Percentiles rank a stretch among this genome's conserved stretches.
These are phyloP conservation scores for Patella ulyssiponensis DNA, from an alignment of 2,888 invertebrate species.

Conservation along the genomic window DNA sequence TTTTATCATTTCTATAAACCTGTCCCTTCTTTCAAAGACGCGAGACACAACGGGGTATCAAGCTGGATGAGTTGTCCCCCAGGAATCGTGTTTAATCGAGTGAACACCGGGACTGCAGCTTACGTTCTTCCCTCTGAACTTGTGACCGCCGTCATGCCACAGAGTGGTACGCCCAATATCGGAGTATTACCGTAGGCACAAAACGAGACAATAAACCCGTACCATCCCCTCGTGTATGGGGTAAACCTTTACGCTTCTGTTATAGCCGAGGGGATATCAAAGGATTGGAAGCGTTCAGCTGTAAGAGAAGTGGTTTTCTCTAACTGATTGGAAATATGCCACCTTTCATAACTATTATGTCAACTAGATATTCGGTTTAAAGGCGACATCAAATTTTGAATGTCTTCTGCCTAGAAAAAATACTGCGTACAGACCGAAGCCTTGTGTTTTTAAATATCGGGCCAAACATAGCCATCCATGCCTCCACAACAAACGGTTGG, in stretches of 20 bases:
- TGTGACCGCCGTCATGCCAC: neutral
- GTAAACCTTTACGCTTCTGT: neutral
- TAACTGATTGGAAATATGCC: slow-evolving; percentile 2
- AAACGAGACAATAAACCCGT: neutral
- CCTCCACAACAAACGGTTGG: too few relatives aligned
- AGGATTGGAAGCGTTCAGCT: neutral
- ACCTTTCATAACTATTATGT: too few relatives aligned
- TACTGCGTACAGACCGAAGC: too few relatives aligned
- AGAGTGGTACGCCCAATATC: slow-evolving; percentile 3
- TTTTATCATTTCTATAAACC: too few relatives aligned
- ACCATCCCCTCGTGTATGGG: neutral
- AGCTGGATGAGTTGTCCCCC: neutral
- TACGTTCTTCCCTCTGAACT: neutral
- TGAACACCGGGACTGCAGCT: neutral
- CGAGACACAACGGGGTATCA: neutral
- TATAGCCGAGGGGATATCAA: neutral
- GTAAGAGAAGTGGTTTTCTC: slow-evolving; percentile 1
- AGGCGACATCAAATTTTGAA: too few relatives aligned
- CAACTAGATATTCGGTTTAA: too few relatives aligned
- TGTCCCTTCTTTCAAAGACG: too few relatives aligned
- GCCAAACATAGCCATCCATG: too few relatives aligned
- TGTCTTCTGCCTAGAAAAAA: too few relatives aligned
- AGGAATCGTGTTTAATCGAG: neutral
- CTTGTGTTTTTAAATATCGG: too few relatives aligned
- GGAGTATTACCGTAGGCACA: neutral